Evolutionary conservation across 1,140 invertebrate species (phyloP), one percentile per base, ranked within the genome.

Genomic region (Saccostrea glomerata): DNA sequence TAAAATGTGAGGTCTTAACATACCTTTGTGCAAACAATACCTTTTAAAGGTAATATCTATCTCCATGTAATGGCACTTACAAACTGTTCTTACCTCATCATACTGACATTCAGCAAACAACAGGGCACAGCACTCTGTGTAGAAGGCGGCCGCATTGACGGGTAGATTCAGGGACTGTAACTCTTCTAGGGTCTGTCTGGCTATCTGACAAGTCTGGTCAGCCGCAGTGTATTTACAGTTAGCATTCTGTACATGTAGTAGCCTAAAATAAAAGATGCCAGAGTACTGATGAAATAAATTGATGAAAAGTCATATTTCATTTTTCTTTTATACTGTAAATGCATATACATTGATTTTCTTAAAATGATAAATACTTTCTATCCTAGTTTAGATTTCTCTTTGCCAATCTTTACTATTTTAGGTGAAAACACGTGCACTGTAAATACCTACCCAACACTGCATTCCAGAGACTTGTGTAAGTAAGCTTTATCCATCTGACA

Each of bases 71-170:
- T 20, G 15, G 2, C 15, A 15, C 30, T 82, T 30, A 82, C 40
- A 30, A 36, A 30, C 17, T 23, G n/a, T 83, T 73, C 92, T 90
- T 94, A 97, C 97, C 95, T 97, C 96, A 94, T 97, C 96, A 95
- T 98, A 98, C 95, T 97, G 97, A 95, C 97, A 98, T 93, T 97
- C 97, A 90, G 96, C 96, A 95, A 97, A 98, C 94, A 96, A 97
- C 88, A 98, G 95, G 86, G 96, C 96, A 92, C 97, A 97, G 94
- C 97, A 97, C 95, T 97, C 97, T 89, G 97, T 96, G 94, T 97
- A 98, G 17, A 97, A 95, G 40, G 97, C 96, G 86, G 97, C 97
- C 84, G 96, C 95, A 95, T 96, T 97, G 63, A 96, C 95, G 66
- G 94, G 91, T n/a, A 92, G 82, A 58, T 96, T 95, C 40, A 93